These are phyloP conservation scores for Nanger granti DNA, from an alignment of 2,113 vertebrate species.

Conservation along the genomic window DNA sequence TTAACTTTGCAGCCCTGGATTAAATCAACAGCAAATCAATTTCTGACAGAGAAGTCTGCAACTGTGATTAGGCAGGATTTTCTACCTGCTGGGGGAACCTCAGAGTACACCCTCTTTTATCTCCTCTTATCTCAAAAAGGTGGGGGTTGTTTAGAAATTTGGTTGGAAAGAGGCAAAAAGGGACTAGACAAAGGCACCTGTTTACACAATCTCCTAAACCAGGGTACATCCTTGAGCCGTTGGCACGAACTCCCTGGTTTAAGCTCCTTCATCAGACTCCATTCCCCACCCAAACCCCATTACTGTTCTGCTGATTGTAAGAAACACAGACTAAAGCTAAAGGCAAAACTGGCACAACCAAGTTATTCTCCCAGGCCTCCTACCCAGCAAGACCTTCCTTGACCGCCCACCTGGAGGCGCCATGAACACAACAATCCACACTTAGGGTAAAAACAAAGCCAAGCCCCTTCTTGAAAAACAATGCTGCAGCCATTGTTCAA, in stretches of 20 bases:
- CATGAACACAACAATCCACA: background rate
- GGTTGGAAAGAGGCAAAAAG: background rate
- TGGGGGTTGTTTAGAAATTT: background rate
- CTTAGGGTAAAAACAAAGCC: conserved; percentile 38
- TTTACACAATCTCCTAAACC: background rate
- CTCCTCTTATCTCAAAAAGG: conserved; percentile 8
- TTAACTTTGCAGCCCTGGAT: background rate
- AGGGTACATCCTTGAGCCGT: background rate
- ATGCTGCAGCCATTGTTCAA: conserved; percentile 42
- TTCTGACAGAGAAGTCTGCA: background rate
- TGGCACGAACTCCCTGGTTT: background rate
- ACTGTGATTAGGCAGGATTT: background rate
- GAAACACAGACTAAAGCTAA: background rate
- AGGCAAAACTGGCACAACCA: background rate
- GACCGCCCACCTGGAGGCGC: conserved; percentile 45
- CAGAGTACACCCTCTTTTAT: background rate
- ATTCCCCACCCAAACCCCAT: background rate
- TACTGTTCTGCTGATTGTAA: background rate
- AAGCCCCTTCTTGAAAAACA: conserved; percentile 45
- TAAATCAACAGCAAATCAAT: background rate
- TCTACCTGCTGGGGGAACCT: background rate
- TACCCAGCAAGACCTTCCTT: background rate
- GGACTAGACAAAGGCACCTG: background rate
- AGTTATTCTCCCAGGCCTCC: background rate
- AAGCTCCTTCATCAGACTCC: background rate